A percentile compares a stretch with the other conserved stretches of the same genome.
Conservation (phyloP, 2,113 vertebrate species). For the Sminthopsis crassicaudata region DNA sequence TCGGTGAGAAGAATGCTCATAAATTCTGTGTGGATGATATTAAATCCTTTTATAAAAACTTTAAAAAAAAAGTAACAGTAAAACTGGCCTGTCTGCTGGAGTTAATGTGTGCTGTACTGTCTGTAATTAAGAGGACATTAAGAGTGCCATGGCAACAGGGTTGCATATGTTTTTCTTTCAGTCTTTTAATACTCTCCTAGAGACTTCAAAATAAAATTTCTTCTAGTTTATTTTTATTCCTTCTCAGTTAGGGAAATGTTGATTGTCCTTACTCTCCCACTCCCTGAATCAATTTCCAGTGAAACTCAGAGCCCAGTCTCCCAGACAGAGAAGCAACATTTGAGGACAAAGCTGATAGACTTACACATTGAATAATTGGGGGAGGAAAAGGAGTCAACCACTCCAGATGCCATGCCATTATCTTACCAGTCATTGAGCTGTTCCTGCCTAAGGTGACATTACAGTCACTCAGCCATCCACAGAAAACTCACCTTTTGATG, state of each 20-base stretch:
- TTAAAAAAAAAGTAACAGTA: neutral
- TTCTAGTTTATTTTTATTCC: constrained; percentile 25
- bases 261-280: neutral
- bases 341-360: neutral
- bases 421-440: neutral
- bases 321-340: neutral
- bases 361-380: neutral
- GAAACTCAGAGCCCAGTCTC: constrained; percentile 12
- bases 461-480: neutral
- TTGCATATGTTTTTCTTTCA: constrained; percentile 43
- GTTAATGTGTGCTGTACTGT: neutral
- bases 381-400: neutral
- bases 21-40: neutral
- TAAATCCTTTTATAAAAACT: neutral
- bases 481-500: neutral
- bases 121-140: constrained; percentile 34
- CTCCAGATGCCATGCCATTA: neutral
- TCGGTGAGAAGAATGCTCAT: neutral
- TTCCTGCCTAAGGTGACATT: neutral
- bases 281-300: neutral
- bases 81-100: neutral
- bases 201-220: constrained; percentile 49
- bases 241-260: constrained; percentile 6
- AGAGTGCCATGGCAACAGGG: constrained; percentile 53
- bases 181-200: constrained; percentile 32